phyloP scores from a whole-genome alignment of 2,888 invertebrate genomes.

The Stictocephala bisonia region DNA sequence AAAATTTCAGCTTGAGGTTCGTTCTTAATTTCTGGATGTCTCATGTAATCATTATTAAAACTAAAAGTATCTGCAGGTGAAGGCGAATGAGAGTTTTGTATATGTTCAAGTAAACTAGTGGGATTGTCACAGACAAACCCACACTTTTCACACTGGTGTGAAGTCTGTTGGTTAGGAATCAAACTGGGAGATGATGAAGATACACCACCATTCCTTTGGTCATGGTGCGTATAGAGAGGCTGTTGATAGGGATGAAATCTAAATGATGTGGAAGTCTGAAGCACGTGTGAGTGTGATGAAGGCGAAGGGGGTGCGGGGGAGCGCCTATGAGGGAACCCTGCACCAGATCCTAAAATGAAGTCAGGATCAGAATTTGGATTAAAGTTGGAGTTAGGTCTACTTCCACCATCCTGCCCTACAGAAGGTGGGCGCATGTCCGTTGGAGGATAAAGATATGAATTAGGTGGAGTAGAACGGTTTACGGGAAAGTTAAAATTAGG shows the following conservation, averaged over 20 bases:
- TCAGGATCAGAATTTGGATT: slow-evolving; percentile 33
- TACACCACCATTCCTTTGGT: slow-evolving; percentile 45
- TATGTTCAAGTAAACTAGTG: slow-evolving; percentile 79
- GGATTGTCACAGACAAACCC: slow-evolving; percentile 83
- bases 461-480: slow-evolving; percentile 30
- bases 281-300: slow-evolving; percentile 8
- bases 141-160: slow-evolving; percentile 86
- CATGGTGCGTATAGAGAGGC: slow-evolving; percentile 48
- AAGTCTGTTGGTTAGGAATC: slow-evolving; percentile 62
- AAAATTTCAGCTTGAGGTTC: slow-evolving; percentile 84
- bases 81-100: slow-evolving; percentile 74
- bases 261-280: slow-evolving; percentile 16
- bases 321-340: slow-evolving; percentile 43
- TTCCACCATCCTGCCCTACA: slow-evolving; percentile 14
- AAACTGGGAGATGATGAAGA: slow-evolving; percentile 49
- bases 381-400: slow-evolving; percentile 36
- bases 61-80: slow-evolving; percentile 43
- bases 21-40: slow-evolving; percentile 51
- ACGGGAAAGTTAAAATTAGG: slow-evolving; percentile 39
- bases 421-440: slow-evolving; percentile 42
- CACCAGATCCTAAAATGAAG: slow-evolving; percentile 37
- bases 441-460: slow-evolving; percentile 26
- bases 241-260: slow-evolving; percentile 54
- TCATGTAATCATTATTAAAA: slow-evolving; percentile 32
- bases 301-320: slow-evolving; percentile 45